Conservation (phyloP, 1,140 invertebrate genomes). For the Melipona quadrifasciata region DNA sequence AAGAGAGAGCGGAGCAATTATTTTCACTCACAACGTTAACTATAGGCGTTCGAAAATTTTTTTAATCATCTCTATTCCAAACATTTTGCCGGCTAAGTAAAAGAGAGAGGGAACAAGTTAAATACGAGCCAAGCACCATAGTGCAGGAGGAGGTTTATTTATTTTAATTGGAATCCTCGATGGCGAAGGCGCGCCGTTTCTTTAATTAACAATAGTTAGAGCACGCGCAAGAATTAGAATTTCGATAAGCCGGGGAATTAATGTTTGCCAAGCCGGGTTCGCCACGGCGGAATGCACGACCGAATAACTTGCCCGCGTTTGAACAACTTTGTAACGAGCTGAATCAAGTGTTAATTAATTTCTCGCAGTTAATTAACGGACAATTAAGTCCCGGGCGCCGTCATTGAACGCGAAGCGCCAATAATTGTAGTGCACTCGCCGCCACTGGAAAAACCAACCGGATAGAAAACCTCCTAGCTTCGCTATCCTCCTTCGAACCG, state of each 20-base stretch:
- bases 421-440: constrained; percentile 6
- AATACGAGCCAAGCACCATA: neutral
- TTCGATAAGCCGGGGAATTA: neutral
- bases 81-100: neutral
- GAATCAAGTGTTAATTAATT: constrained; percentile 45
- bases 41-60: neutral
- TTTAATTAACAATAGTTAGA: neutral
- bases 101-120: neutral
- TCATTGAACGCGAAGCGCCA: constrained; percentile 11
- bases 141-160: too few relatives aligned
- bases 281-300: neutral
- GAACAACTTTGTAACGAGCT: constrained; percentile 40
- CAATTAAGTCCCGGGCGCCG: constrained; percentile 12
- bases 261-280: neutral
- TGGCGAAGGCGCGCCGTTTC: too few relatives aligned
- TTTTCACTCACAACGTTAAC: neutral
- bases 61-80: neutral
- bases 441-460: neutral
- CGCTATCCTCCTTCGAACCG: neutral
- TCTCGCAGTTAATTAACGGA: constrained; percentile 29
- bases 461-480: neutral
- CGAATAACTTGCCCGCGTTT: constrained; percentile 13
- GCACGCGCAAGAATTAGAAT: neutral
- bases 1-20: neutral
- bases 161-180: neutral